Evolutionary conservation across 2,113 vertebrate genomes (phyloP), one percentile per base, ranked within the genome.

Genomic region (Apeltes quadracus): DNA sequence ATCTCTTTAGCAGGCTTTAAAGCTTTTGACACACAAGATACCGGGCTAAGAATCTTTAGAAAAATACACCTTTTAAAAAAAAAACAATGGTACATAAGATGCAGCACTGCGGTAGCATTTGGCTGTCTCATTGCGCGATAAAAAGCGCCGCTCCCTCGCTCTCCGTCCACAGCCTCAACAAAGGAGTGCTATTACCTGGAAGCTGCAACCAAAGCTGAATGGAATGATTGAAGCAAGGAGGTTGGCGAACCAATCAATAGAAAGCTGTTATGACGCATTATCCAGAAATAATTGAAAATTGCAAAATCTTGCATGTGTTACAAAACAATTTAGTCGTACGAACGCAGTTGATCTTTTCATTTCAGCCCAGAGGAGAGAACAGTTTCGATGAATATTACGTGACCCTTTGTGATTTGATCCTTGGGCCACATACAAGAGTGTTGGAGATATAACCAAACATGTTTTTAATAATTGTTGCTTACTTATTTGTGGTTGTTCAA

Each of bases 1-100:
- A 87, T 87, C 89, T 76, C 76, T 83, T 84, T 83, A 84, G 78
- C 83, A 70, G n/a, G 62, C 71, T 84, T 78, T 81, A 86, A 87
- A 90, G 82, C 83, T 62, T 85, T 78, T 81, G 80, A 87, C 88
- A 85, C 78, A 80, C 82, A 78, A 76, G 78, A 87, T 64, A 74
- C 72, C 43, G 69, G 70, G 75, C 74, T 80, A 73, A 76, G 34
- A 68, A 74, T 69, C 57, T 15, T 75, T 22, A 46, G 32, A 62
- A 16, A 48, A 29, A 57, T 34, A 34, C 29, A 29, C 7, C 5
- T 34, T 34, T 34, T 4, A 41, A 54, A 23, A 44, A 46, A 48
- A 15, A 27, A 25, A 5, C n/a, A 41, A n/a, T 22, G 25, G 38
- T 74, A 74, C 61, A 79, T 32, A 54, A 81, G 71, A 44, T 75